Percentiles rank a stretch among this genome's conserved stretches.
Conservation (phyloP, 2,797 vertebrate genomes). For the Tauraco hartlaubi region DNA sequence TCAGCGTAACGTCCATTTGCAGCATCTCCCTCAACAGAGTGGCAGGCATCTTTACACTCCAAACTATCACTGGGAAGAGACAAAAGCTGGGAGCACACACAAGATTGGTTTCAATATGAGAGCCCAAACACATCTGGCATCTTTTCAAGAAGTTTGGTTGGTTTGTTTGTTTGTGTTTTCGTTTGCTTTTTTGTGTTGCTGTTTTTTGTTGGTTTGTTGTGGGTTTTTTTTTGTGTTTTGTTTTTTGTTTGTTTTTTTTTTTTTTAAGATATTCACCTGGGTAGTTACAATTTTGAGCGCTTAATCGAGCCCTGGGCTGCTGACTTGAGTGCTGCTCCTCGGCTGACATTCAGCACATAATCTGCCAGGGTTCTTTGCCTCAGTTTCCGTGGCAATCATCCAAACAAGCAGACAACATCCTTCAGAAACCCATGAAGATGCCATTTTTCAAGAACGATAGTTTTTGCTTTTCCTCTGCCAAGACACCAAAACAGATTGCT, state of each 20-base stretch:
- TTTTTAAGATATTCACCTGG: not conserved
- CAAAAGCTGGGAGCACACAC: accelerated
- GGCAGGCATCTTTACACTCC: not conserved
- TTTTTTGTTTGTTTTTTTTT: not conserved
- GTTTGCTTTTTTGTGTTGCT: not conserved
- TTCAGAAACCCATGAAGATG: not conserved
- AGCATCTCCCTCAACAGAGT: not conserved
- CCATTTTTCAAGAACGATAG: not conserved
- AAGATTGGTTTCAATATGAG: not conserved
- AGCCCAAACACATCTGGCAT: not conserved
- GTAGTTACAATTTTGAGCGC: not conserved
- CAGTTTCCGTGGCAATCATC: not conserved
- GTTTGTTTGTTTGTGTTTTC: not conserved
- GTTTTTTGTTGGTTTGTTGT: not conserved
- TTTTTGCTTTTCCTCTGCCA: not conserved
- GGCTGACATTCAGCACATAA: not conserved
- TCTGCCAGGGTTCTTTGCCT: not conserved
- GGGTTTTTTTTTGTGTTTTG: not conserved
- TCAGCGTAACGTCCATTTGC: not conserved
- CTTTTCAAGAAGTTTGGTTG: not conserved
- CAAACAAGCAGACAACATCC: not conserved
- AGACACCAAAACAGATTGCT: not conserved
- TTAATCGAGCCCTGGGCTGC: not conserved
- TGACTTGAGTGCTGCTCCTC: not conserved
- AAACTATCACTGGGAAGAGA: not conserved